Conservation (phyloP, 2,797 vertebrate species). For the Microctenopoma lineatum region DNA sequence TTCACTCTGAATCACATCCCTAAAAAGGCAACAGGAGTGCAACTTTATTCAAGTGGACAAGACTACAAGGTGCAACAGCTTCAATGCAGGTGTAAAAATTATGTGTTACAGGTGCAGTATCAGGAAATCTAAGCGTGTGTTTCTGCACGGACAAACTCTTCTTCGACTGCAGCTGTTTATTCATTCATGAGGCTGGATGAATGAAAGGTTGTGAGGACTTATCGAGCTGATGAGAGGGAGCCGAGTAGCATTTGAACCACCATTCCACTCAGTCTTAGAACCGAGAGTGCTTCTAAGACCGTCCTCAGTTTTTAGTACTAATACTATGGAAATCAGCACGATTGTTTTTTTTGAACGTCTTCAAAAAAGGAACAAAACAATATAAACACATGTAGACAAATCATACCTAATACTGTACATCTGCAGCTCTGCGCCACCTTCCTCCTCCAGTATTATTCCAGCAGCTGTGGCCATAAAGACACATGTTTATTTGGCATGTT, state of each 20-base stretch:
- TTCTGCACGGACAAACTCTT: constrained; percentile 24
- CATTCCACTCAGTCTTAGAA: constrained; percentile 9
- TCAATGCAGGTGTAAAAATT: constrained; percentile 13
- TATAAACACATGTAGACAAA: not conserved
- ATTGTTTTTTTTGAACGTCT: not conserved
- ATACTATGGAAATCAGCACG: too few species aligned
- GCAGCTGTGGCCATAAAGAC: constrained; percentile 38
- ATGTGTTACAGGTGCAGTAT: constrained; percentile 24
- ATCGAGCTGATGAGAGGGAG: constrained; percentile 14
- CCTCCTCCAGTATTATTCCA: constrained; percentile 16
- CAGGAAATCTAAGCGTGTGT: constrained; percentile 17
- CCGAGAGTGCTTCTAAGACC: constrained; percentile 22
- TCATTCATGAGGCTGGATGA: constrained; percentile 48
- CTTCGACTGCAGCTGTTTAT: constrained; percentile 33
- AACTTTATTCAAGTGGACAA: too few species aligned
- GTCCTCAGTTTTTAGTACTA: constrained; percentile 21
- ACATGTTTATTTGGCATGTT: constrained; percentile 70
- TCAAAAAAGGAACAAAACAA: not conserved
- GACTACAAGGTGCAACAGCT: constrained; percentile 2
- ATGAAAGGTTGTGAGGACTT: constrained; percentile 31
- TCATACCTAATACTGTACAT: too few species aligned
- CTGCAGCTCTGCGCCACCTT: constrained; percentile 12
- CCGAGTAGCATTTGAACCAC: not conserved
- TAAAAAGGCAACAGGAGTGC: too few species aligned
- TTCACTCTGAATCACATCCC: too few species aligned